Evolutionary conservation across 2,888 invertebrate genomes (phyloP).

Genomic region (Didymodactylos carnosus): DNA sequence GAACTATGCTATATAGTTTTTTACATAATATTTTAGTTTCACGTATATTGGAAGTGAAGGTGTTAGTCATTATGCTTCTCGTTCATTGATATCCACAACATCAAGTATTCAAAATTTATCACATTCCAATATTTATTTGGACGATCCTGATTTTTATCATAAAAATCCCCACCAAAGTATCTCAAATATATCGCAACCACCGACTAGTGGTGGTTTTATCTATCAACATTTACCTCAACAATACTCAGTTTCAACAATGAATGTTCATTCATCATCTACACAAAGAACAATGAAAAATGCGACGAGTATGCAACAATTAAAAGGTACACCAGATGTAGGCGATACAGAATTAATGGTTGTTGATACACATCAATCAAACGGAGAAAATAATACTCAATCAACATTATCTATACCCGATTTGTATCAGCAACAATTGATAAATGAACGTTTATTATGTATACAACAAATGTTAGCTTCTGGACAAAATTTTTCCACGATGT

Average conservation of each 20-base stretch:
- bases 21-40: not conserved
- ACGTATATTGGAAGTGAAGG: not conserved
- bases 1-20: not conserved
- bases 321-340: not conserved
- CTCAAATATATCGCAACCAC: too few relatives aligned
- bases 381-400: not conserved
- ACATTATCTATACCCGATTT: not conserved
- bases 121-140: not conserved
- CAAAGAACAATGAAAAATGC: not conserved
- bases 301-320: not conserved
- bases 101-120: not conserved
- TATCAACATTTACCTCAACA: not conserved
- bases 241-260: not conserved
- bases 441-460: not conserved
- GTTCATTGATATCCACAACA: not conserved
- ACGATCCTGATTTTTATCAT: not conserved
- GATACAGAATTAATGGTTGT: not conserved
- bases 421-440: not conserved
- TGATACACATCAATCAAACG: not conserved
- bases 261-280: not conserved
- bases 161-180: not conserved
- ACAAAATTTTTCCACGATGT: not conserved
- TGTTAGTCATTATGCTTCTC: not conserved
- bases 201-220: too few relatives aligned
- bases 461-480: not conserved